Conservation (phyloP, 2,797 vertebrate genomes). For the Sebastes iracundus region DNA sequence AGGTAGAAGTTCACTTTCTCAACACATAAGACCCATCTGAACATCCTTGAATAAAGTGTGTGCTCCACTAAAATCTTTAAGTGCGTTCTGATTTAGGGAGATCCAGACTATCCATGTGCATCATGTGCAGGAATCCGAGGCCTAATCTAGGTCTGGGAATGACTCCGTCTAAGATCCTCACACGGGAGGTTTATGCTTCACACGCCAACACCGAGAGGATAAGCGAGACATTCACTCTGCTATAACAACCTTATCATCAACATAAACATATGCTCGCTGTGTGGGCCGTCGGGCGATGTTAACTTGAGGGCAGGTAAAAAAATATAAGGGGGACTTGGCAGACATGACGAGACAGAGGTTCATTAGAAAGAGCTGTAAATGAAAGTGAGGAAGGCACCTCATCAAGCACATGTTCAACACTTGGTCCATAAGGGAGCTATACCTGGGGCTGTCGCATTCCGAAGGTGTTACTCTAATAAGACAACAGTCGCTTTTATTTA, state of each 20-base stretch:
- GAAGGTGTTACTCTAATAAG: conserved; percentile 80
- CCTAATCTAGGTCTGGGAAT: conserved; percentile 38
- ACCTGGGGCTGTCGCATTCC: conserved; percentile 74
- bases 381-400: conserved; percentile 64
- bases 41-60: conserved; percentile 1
- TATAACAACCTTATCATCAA: conserved; percentile 51
- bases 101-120: conserved; percentile 9
- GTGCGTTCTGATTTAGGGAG: conserved; percentile 17
- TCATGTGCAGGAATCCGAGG: conserved; percentile 1
- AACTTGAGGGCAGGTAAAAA: conserved; percentile 62
- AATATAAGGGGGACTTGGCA: conserved; percentile 43
- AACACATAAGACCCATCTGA: neutral
- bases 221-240: conserved; percentile 39
- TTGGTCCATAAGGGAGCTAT: conserved; percentile 68
- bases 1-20: neutral
- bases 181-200: conserved; percentile 34
- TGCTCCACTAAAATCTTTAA: neutral
- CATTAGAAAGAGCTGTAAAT: conserved; percentile 69
- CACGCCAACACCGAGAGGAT: conserved; percentile 20
- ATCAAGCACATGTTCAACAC: conserved; percentile 76
- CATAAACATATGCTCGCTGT: conserved; percentile 67
- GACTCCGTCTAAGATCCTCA: conserved; percentile 30
- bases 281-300: conserved; percentile 42
- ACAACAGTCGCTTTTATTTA: conserved; percentile 79
- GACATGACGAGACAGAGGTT: conserved; percentile 41